Base-by-base conservation (phyloP, 2,888 invertebrate species). In the Bhutanitis thaidina region DNA sequence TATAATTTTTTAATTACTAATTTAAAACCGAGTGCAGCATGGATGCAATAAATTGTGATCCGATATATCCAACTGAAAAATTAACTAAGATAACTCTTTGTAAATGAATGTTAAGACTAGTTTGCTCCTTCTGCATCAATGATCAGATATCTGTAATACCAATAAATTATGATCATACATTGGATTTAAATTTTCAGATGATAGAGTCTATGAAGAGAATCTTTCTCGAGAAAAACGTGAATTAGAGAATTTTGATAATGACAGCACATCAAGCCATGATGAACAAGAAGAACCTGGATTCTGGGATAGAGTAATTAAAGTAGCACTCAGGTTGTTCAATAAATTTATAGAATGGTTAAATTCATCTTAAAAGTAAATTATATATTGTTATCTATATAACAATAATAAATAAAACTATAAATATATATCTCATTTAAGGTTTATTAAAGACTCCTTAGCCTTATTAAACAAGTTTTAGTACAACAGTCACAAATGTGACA, bases 331-430 rank as follows among this genome's bases (percentile, higher is more conserved):
- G 62, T 56, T 90, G 54, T 84, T 90, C 36, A 82, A 73, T 57
- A 74, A 61, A 65, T 87, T 90, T 58, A 65, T 90, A 48, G 84
- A 87, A 64, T 90, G 90, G 90, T 63, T 90, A 30, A 90, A 90
- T 65, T 69, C 79, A 3, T 84, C 56, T 29, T 30, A 30, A n/a
- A 29, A 9, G 9, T 29, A 9, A 29, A 9, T 5, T 25, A 25
- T 25, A 25, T 25, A 1, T 29, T 9, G 2, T 4, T 8, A 29
- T 29, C 7, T 29, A 8, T 29, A 29, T 8, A 29, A 5, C 5
- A 20, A 20, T 5, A 20, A 3, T 3, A 20, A 20, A 20, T 20
- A 20, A 20, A 20, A n/a, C n/a, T n/a, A n/a, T n/a, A n/a, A n/a
- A n/a, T 25, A 25, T 25, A 25, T 25, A 25, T 25, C 3, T 25